Base-by-base conservation (phyloP, 2,888 invertebrate species). In the Stomorhina lunata region DNA sequence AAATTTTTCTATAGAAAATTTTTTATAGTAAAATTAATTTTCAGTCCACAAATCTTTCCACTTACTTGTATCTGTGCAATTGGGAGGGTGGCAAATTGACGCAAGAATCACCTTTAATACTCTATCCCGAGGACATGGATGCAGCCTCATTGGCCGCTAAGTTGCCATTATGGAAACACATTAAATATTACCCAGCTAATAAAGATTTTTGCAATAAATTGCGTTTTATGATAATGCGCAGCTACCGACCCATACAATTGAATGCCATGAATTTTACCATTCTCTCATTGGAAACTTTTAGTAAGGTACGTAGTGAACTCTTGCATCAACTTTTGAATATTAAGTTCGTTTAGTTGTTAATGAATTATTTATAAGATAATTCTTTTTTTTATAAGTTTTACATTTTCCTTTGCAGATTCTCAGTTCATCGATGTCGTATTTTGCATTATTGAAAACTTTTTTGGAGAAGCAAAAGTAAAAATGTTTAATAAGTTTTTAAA, bases 341-440 rank as follows among this genome's bases (percentile, higher is more conserved):
- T n/a, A n/a, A n/a, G n/a, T n/a, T n/a, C n/a, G n/a, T n/a, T n/a
- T n/a, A n/a, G n/a, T n/a, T n/a, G n/a, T n/a, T n/a, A n/a, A n/a
- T n/a, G n/a, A n/a, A n/a, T n/a, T n/a, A n/a, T n/a, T n/a, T n/a
- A n/a, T n/a, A n/a, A n/a, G n/a, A n/a, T n/a, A n/a, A n/a, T n/a
- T n/a, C n/a, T n/a, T n/a, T n/a, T n/a, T n/a, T n/a, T n/a, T n/a
- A n/a, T n/a, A n/a, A n/a, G n/a, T n/a, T n/a, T n/a, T n/a, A n/a
- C 15, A 17, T 65, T 25, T 12, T 53, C 29, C 9, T 78, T 86
- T 86, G 12, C 59, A 88, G 88, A 88, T 88, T 57, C 20, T 88
- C 10, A 86, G 88, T 29, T 84, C 88, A 22, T 88, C 88, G 5
- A 83, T 87, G 84, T 87, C 88, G 9, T 88, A 88, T 79, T 88